These are phyloP conservation scores for Chitala chitala DNA, from an alignment of 2,113 vertebrate genomes.

Conservation along the genomic window DNA sequence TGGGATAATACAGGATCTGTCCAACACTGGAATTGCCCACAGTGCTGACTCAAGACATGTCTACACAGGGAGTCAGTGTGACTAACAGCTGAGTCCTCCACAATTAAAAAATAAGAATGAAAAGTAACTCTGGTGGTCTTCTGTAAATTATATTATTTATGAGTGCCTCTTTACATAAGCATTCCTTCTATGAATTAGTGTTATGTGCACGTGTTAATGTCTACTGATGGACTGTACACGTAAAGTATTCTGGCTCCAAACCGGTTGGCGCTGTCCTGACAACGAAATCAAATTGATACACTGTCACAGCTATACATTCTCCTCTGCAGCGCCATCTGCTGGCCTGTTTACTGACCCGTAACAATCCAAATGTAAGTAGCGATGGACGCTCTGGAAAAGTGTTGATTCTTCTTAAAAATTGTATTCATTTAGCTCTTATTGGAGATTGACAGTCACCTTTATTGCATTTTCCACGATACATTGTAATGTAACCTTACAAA, in stretches of 20 bases:
- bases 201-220: constrained; percentile 43
- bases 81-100: constrained; percentile 35
- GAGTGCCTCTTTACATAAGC: constrained; percentile 1
- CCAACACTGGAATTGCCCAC: constrained; percentile 36
- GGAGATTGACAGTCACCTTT: too few species aligned
- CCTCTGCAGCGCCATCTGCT: constrained; percentile 48
- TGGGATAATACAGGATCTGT: constrained; percentile 16
- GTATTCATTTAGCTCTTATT: too few species aligned
- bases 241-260: constrained; percentile 51
- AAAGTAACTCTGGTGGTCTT: constrained; percentile 46
- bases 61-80: constrained; percentile 46
- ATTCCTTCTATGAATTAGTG: constrained; percentile 56
- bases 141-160: constrained; percentile 45
- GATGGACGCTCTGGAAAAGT: not conserved
- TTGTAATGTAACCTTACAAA: too few species aligned
- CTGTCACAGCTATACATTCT: constrained; percentile 42
- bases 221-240: constrained; percentile 35
- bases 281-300: constrained; percentile 35
- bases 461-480: too few species aligned
- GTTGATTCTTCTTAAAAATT: too few species aligned
- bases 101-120: constrained; percentile 59
- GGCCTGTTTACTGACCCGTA: constrained; percentile 25
- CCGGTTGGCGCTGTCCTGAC: constrained; percentile 35
- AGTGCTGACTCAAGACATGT: constrained; percentile 43
- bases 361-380: not conserved